Conservation (phyloP, 1,140 invertebrate species). For the Cherax destructor region DNA sequence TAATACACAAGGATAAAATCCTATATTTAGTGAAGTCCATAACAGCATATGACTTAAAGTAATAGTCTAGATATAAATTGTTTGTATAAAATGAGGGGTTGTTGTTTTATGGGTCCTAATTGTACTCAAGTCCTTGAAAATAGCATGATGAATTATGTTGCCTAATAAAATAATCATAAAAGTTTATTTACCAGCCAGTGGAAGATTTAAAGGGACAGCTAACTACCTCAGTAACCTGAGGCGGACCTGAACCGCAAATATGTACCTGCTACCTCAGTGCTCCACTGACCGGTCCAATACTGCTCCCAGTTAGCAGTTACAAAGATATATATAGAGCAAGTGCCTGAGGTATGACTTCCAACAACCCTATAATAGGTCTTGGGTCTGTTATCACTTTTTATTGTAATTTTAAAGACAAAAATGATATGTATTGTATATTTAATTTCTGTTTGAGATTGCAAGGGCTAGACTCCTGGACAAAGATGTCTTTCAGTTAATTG, state of each 20-base stretch:
- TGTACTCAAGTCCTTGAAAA: background rate
- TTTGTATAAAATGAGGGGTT: background rate
- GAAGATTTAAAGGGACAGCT: background rate
- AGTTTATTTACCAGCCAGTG: background rate
- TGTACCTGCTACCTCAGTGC: slow-evolving; percentile 31
- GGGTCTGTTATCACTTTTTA: slow-evolving; percentile 19
- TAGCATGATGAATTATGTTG: background rate
- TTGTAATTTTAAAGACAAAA: background rate
- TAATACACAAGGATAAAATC: background rate
- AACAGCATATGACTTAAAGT: background rate
- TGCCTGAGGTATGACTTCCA: slow-evolving; percentile 37
- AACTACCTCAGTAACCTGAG: slow-evolving; percentile 30
- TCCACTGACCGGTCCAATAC: slow-evolving; percentile 7
- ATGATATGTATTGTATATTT: no score
- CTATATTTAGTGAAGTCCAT: background rate
- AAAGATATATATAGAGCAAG: background rate
- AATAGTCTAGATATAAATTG: background rate
- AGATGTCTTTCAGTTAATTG: no score
- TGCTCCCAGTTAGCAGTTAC: slow-evolving; percentile 1
- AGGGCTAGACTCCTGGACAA: no score
- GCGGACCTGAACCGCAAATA: slow-evolving; percentile 21
- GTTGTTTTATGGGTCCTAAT: background rate
- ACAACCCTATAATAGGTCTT: background rate
- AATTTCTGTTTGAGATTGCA: no score
- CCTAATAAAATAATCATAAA: background rate